phyloP scores from a whole-genome alignment of 2,797 vertebrate species.

The Sebastes oblongus region DNA sequence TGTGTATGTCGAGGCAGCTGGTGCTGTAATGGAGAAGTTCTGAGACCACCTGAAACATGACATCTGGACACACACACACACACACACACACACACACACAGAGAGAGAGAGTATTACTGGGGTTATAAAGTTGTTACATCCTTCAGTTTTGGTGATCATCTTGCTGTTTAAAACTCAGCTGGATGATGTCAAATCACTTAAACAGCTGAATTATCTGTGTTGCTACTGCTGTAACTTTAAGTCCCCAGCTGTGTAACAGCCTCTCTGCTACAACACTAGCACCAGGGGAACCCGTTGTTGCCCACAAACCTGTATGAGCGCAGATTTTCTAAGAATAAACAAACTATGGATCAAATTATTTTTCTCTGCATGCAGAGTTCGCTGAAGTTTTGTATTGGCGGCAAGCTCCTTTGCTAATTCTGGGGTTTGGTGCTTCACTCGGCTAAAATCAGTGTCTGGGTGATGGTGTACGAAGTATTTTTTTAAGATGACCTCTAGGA shows the following conservation, averaged over 20 bases:
- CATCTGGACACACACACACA: slow-evolving; percentile 40
- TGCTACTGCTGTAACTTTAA: too few species aligned
- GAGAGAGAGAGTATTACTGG: not conserved
- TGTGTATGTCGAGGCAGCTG: slow-evolving; percentile 50
- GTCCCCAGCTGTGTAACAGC: too few species aligned
- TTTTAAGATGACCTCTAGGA: not conserved
- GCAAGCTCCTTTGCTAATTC: not conserved
- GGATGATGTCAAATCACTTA: not conserved
- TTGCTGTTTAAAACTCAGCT: not conserved
- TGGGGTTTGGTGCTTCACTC: not conserved
- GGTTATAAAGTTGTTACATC: not conserved
- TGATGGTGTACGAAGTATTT: not conserved
- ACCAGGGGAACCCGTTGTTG: too few species aligned
- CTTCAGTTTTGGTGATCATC: not conserved
- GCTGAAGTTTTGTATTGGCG: not conserved
- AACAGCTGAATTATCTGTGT: not conserved
- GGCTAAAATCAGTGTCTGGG: not conserved
- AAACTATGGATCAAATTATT: not conserved
- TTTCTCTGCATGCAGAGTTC: not conserved
- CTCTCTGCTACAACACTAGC: too few species aligned
- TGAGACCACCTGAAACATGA: slow-evolving; percentile 59
- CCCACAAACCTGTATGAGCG: not conserved
- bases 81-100: not conserved
- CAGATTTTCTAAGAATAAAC: not conserved
- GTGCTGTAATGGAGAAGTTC: slow-evolving; percentile 59